phyloP scores from a whole-genome alignment of 2,888 invertebrate species.

The Spisula solida region DNA sequence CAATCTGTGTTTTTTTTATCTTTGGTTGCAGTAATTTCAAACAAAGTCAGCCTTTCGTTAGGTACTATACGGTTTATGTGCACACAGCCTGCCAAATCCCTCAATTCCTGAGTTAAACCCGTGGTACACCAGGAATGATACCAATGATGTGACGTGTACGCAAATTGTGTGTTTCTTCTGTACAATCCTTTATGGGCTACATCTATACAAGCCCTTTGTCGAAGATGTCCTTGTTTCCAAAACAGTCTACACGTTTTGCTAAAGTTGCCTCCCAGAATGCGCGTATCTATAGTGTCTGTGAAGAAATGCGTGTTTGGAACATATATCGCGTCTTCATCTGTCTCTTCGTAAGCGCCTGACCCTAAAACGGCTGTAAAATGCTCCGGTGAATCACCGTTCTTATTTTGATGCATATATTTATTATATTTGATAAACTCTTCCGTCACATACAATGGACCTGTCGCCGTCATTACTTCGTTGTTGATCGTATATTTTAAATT shows the following conservation, averaged over 20 bases:
- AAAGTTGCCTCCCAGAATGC: not conserved
- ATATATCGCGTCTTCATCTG: constrained; percentile 46
- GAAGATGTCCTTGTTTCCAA: not conserved
- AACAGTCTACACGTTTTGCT: not conserved
- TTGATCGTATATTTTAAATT: constrained; percentile 69
- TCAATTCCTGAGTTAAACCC: too few relatives aligned
- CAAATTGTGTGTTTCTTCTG: not conserved
- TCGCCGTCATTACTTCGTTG: constrained; percentile 75
- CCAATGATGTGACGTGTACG: not conserved
- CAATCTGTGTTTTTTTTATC: too few relatives aligned
- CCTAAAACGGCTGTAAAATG: not conserved
- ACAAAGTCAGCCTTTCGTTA: too few relatives aligned
- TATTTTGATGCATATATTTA: not conserved
- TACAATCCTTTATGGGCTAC: not conserved
- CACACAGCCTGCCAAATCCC: too few relatives aligned
- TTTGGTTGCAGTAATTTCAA: too few relatives aligned
- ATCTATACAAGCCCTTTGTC: not conserved
- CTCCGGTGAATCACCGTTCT: not conserved
- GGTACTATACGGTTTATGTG: too few relatives aligned
- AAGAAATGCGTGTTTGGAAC: constrained; percentile 61
- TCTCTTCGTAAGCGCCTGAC: constrained; percentile 34
- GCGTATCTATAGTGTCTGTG: constrained; percentile 5
- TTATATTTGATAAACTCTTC: constrained; percentile 48
- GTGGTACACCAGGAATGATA: not conserved
- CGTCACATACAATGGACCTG: constrained; percentile 78